Conservation (phyloP, 2,888 invertebrate genomes). For the Cephus sareptanus region DNA sequence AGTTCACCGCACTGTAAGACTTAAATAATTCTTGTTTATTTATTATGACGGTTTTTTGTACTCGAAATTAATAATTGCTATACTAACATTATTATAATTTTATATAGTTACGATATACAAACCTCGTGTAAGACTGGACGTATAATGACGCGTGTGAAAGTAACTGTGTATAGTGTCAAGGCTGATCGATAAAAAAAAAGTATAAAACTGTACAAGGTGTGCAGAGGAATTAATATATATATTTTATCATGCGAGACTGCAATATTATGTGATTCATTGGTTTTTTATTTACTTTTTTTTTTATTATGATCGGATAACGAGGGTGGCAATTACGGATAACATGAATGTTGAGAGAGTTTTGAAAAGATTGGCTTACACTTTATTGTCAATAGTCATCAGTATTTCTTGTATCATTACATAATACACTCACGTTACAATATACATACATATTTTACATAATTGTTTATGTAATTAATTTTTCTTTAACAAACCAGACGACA, state of each 20-base stretch:
- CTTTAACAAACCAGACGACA: conserved; percentile 59
- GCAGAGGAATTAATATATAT: neutral
- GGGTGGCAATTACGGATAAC: neutral
- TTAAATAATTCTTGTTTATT: neutral
- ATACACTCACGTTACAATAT: conserved; percentile 64
- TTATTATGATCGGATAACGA: no score
- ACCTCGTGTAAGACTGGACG: neutral
- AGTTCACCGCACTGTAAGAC: neutral
- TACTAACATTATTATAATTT: neutral
- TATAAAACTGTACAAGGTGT: neutral
- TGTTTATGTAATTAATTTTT: conserved; percentile 52
- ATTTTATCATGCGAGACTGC: neutral
- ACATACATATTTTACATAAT: conserved; percentile 66
- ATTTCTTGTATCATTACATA: conserved; percentile 56
- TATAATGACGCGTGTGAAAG: neutral
- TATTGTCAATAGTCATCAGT: conserved; percentile 62
- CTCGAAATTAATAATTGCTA: neutral
- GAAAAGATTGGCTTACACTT: conserved; percentile 62
- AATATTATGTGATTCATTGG: neutral
- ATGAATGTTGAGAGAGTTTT: conserved; percentile 27
- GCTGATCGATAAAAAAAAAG: neutral
- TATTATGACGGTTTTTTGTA: neutral
- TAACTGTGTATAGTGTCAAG: neutral
- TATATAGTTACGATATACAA: neutral
- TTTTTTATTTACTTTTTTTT: conserved; percentile 8